These are phyloP conservation scores for Nycteola revayana DNA, from an alignment of 2,888 invertebrate genomes.

Conservation along the genomic window DNA sequence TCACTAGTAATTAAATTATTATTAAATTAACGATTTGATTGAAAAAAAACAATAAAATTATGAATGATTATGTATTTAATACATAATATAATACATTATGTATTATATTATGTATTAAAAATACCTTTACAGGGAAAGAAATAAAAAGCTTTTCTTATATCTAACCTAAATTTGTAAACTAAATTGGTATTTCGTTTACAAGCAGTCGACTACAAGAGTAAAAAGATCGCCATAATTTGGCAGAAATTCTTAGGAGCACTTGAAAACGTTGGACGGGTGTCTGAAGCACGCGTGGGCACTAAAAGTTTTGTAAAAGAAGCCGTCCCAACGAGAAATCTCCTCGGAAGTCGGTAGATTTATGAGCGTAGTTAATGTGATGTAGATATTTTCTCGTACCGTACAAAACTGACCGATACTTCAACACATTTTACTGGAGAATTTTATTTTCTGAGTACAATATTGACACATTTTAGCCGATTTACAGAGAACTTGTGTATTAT, in stretches of 20 bases:
- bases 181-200: too few relatives aligned
- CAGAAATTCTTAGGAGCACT: constrained; percentile 52
- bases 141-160: too few relatives aligned
- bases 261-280: constrained; percentile 55
- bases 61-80: too few relatives aligned
- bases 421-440: constrained; percentile 30
- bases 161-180: too few relatives aligned
- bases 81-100: too few relatives aligned
- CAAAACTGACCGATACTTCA: constrained; percentile 58
- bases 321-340: constrained; percentile 64
- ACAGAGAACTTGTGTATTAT: constrained; percentile 6
- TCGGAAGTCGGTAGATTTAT: constrained; percentile 72
- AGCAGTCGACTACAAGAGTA: constrained; percentile 11
- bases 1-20: too few relatives aligned
- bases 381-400: constrained; percentile 61
- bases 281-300: constrained; percentile 60
- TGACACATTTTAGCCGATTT: constrained; percentile 12
- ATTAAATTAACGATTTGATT: too few relatives aligned
- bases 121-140: too few relatives aligned
- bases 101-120: too few relatives aligned
- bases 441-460: constrained; percentile 17
- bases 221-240: constrained; percentile 49
- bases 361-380: constrained; percentile 65
- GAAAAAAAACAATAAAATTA: too few relatives aligned
- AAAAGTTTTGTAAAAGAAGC: constrained; percentile 60